phyloP scores from a whole-genome alignment of 2,797 vertebrate genomes.

The Acomys russatus region DNA sequence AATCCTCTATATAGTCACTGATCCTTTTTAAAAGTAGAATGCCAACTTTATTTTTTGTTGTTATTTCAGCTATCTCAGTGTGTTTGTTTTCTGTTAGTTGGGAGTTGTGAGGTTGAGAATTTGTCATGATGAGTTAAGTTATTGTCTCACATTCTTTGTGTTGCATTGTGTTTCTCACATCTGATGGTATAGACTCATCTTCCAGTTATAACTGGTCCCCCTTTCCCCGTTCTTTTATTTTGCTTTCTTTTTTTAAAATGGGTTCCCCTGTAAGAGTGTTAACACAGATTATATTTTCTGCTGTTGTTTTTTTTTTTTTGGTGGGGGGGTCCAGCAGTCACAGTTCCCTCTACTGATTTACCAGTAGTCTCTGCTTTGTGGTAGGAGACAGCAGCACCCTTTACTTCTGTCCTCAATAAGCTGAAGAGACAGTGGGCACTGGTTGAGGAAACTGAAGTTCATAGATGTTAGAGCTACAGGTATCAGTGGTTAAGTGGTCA shows the following conservation, averaged over 20 bases:
- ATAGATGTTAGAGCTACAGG: background rate
- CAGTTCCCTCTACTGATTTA: background rate
- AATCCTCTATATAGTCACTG: background rate
- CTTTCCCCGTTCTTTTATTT: background rate
- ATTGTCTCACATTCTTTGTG: background rate
- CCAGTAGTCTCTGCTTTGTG: background rate
- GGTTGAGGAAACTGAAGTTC: background rate
- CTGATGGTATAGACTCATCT: background rate
- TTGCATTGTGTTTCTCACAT: background rate
- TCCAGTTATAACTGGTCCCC: background rate
- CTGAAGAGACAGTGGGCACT: background rate
- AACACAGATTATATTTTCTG: background rate
- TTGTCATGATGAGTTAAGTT: no score
- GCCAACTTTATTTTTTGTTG: background rate
- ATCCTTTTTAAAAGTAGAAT: background rate
- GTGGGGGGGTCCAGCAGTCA: background rate
- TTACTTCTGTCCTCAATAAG: background rate
- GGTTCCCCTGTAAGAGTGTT: background rate
- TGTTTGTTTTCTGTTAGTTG: background rate
- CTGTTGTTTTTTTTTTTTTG: no score
- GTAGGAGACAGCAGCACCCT: no score
- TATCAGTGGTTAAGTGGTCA: background rate
- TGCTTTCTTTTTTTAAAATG: background rate
- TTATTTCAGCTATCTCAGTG: background rate
- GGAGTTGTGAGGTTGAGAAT: background rate